Base-by-base conservation (phyloP, 2,888 invertebrate species). In the Muschampia plurimacula region DNA sequence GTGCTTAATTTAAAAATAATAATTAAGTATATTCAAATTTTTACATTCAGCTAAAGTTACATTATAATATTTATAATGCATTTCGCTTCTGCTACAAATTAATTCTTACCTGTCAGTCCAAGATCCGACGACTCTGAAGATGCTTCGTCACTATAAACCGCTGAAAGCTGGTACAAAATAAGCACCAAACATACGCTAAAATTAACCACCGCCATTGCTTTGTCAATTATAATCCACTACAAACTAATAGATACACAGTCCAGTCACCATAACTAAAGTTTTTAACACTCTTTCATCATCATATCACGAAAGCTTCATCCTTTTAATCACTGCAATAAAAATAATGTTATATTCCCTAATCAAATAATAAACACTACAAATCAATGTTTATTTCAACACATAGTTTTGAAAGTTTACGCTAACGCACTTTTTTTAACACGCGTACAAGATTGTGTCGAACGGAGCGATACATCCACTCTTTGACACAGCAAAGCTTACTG, bases 161-260 rank as follows among this genome's bases (percentile, higher is more conserved):
- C 80, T 12, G 91, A 86, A 67, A 92, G 81, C 80, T 91, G 91
- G 83, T 90, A 91, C 80, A 92, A 77, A 74, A 93, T 81, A 78
- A 94, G 85, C 78, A 93, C 84, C 76, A 93, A 82, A 81, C 88
- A 93, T 82, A 93, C 80, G 86, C 89, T 86, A 83, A 91, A 87
- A 89, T 93, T 92, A 82, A 91, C 83, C 80, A 88, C 84, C 78
- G 93, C 93, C 93, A 94, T 94, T 75, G 82, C 83, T 81, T 65
- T 76, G 80, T 84, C 85, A 87, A 89, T 89, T 88, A 85, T 77
- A 83, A 83, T 82, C 85, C 88, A 87, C 84, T 72, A 67, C 41
- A 22, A 84, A 87, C 78, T 85, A 86, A 83, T 85, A 85, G 85
- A 86, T 85, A 81, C 76, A 86, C 84, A 80, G 83, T 78, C 77